Evolutionary conservation across 2,888 invertebrate species (phyloP).

Genomic region (Drosophila limbata): DNA sequence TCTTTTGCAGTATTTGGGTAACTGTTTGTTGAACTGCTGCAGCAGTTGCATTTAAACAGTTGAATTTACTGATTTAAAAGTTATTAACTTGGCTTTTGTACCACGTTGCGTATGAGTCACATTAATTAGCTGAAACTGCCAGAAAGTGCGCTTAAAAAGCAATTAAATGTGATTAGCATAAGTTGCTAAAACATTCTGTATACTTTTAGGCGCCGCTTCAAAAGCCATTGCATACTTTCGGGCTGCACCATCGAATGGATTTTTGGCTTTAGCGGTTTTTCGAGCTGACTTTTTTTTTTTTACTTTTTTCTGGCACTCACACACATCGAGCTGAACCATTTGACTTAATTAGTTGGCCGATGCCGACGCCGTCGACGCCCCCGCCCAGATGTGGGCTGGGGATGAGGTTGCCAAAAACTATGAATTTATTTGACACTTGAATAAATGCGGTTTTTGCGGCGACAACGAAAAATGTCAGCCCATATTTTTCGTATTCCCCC

Average conservation of each 20-base stretch:
- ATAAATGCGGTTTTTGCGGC: constrained; percentile 81
- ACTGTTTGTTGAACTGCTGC: constrained; percentile 24
- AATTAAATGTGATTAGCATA: constrained; percentile 83
- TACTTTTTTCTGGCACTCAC: constrained; percentile 31
- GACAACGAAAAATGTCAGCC: constrained; percentile 73
- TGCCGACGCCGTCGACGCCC: constrained; percentile 49
- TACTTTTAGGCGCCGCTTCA: constrained; percentile 36
- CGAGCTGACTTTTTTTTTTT: constrained; percentile 12
- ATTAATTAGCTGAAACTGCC: constrained; percentile 71
- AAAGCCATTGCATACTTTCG: constrained; percentile 58
- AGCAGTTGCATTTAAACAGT: constrained; percentile 25
- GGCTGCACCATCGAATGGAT: constrained; percentile 44
- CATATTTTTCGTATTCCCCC: constrained; percentile 48
- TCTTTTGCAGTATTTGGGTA: constrained; percentile 18
- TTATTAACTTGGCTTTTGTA: constrained; percentile 35
- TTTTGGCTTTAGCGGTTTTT: constrained; percentile 35
- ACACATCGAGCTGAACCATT: constrained; percentile 61
- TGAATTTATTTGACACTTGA: constrained; percentile 84
- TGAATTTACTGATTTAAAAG: constrained; percentile 33
- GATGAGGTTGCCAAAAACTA: constrained; percentile 57
- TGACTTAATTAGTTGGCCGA: constrained; percentile 82
- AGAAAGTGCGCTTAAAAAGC: constrained; percentile 81
- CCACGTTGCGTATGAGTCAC: constrained; percentile 69
- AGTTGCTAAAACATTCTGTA: constrained; percentile 59
- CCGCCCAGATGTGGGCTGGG: constrained; percentile 3